These are phyloP conservation scores for Corythornis leucogaster DNA, from an alignment of 2,797 vertebrate genomes.

Conservation along the genomic window DNA sequence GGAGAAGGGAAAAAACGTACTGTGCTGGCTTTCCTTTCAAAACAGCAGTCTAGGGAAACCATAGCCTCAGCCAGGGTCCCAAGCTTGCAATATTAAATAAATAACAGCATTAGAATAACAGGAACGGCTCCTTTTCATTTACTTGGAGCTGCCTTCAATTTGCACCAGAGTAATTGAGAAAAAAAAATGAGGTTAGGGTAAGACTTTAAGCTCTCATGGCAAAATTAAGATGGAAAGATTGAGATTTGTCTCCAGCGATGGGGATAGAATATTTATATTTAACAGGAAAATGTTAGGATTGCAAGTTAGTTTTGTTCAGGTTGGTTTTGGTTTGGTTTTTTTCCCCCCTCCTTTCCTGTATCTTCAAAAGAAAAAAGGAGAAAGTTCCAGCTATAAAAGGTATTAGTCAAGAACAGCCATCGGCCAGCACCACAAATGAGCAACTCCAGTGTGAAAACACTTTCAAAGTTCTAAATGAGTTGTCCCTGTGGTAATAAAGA, in stretches of 20 bases:
- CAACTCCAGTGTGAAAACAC: constrained; percentile 71
- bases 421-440: constrained; percentile 71
- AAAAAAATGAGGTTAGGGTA: not conserved
- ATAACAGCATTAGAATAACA: not conserved
- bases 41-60: not conserved
- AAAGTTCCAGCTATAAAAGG: constrained; percentile 52
- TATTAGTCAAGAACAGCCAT: constrained; percentile 76
- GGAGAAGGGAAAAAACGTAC: not conserved
- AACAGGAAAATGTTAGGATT: constrained; percentile 56
- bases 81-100: not conserved
- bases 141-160: not conserved
- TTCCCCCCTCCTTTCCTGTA: not conserved
- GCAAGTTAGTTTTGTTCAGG: not conserved
- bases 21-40: not conserved
- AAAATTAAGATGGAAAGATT: constrained; percentile 13
- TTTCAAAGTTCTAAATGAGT: constrained; percentile 79
- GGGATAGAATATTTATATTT: constrained; percentile 55
- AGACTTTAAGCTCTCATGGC: not conserved
- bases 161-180: not conserved
- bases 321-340: not conserved
- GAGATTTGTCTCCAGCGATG: not conserved
- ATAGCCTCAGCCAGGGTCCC: not conserved
- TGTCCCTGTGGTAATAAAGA: constrained; percentile 82
- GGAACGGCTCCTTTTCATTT: not conserved
- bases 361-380: constrained; percentile 66